Evolutionary conservation across 2,888 invertebrate species (phyloP).

Genomic region (Dryobotodes eremita): DNA sequence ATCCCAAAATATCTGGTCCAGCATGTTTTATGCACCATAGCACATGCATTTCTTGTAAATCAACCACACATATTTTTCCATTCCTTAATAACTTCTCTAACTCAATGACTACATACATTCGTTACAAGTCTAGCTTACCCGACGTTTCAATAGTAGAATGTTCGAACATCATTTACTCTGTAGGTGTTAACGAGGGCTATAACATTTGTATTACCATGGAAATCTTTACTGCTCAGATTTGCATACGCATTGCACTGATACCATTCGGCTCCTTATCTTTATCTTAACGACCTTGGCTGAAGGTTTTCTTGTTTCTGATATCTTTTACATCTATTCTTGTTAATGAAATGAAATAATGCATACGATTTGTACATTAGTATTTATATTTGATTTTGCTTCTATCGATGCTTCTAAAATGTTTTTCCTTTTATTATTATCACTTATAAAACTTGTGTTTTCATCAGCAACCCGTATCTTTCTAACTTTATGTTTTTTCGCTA

Average conservation of each 20-base stretch:
- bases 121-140: conserved; percentile 6
- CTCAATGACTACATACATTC: conserved; percentile 1
- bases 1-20: neutral
- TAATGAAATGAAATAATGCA: conserved; percentile 26
- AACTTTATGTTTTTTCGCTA: neutral
- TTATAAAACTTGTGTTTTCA: neutral
- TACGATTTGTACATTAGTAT: conserved; percentile 3
- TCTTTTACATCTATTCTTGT: conserved; percentile 42
- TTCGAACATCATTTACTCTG: conserved; percentile 30
- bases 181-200: conserved; percentile 48
- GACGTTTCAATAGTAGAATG: conserved; percentile 38
- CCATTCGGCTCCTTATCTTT: conserved; percentile 45
- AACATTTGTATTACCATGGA: conserved; percentile 53
- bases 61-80: neutral
- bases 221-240: conserved; percentile 48
- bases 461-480: no score
- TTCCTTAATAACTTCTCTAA: neutral
- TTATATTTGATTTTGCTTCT: neutral
- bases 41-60: neutral
- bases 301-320: conserved; percentile 45
- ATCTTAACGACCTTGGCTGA: conserved; percentile 41
- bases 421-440: no score
- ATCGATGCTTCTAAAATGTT: no score
- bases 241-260: conserved; percentile 56
- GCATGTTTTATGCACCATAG: neutral